Evolutionary conservation across 2,888 invertebrate genomes (phyloP).

Genomic region (Acleris emargana): DNA sequence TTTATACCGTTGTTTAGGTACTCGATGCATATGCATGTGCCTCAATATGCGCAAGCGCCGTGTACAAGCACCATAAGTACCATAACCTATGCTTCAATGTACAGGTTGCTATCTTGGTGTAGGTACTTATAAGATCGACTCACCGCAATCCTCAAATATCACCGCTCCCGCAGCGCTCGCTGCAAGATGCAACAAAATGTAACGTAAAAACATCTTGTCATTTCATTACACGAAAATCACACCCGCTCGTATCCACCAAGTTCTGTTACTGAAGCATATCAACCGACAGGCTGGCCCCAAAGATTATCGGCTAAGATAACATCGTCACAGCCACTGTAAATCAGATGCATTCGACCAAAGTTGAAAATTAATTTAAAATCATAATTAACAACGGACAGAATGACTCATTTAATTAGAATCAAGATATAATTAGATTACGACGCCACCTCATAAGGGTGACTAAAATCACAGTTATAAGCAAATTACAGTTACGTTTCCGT

Average conservation of each 20-base stretch:
- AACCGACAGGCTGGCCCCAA: constrained; percentile 42
- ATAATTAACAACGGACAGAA: constrained; percentile 1
- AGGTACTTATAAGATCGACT: constrained; percentile 41
- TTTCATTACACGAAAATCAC: constrained; percentile 38
- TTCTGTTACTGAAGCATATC: constrained; percentile 47
- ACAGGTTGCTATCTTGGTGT: too few relatives aligned
- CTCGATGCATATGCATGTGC: too few relatives aligned
- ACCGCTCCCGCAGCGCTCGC: constrained; percentile 53
- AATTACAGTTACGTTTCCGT: too few relatives aligned
- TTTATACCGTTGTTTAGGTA: too few relatives aligned
- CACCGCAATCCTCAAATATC: constrained; percentile 71
- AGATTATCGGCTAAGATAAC: constrained; percentile 66
- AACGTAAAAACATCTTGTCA: constrained; percentile 51
- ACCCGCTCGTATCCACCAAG: constrained; percentile 43
- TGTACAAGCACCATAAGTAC: neutral
- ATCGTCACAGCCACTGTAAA: constrained; percentile 43
- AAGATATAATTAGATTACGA: too few relatives aligned
- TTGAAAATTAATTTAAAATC: constrained; percentile 42
- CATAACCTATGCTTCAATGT: neutral
- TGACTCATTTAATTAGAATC: constrained; percentile 13
- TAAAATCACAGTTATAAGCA: too few relatives aligned
- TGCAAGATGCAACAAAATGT: constrained; percentile 47
- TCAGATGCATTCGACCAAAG: constrained; percentile 49
- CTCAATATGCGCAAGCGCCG: too few relatives aligned
- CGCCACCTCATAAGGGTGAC: too few relatives aligned